Evolutionary conservation across 2,797 vertebrate species (phyloP).

Genomic region (Hephaestus fuliginosus): DNA sequence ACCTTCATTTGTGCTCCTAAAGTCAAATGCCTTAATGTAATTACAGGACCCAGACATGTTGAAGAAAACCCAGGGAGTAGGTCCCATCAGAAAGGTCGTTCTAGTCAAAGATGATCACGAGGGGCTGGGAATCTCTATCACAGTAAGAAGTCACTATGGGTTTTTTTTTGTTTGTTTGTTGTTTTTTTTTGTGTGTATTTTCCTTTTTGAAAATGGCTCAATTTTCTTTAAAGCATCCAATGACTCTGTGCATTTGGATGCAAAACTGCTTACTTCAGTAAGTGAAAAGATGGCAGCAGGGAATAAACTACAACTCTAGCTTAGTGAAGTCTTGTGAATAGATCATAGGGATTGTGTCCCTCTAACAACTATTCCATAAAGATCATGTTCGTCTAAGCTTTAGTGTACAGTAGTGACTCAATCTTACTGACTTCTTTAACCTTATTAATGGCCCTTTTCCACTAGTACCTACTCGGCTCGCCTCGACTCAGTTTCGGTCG

Average conservation of each 20-base stretch:
- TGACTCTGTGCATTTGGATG: not conserved
- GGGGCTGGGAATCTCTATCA: constrained; percentile 98
- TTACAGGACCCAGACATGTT: constrained; percentile 92
- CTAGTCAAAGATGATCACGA: constrained; percentile 98
- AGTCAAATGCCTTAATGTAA: not conserved
- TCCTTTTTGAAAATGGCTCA: not conserved
- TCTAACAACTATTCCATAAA: no score
- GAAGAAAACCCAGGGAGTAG: constrained; percentile 98
- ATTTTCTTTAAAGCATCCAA: not conserved
- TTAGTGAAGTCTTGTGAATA: not conserved
- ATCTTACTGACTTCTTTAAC: no score
- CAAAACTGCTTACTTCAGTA: not conserved
- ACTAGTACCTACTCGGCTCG: no score
- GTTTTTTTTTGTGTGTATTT: not conserved
- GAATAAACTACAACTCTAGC: not conserved
- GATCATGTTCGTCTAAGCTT: no score
- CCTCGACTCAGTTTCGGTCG: no score
- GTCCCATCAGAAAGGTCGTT: constrained; percentile 96
- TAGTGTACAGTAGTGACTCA: no score
- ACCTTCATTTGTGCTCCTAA: not conserved
- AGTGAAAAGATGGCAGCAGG: not conserved
- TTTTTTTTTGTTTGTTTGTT: not conserved
- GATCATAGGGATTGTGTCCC: no score
- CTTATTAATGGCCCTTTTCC: no score
- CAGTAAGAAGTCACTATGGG: constrained; percentile 83